Evolutionary conservation across 2,797 vertebrate species (phyloP), one percentile per base, ranked within the genome.

Genomic region (Rachycentron canadum): DNA sequence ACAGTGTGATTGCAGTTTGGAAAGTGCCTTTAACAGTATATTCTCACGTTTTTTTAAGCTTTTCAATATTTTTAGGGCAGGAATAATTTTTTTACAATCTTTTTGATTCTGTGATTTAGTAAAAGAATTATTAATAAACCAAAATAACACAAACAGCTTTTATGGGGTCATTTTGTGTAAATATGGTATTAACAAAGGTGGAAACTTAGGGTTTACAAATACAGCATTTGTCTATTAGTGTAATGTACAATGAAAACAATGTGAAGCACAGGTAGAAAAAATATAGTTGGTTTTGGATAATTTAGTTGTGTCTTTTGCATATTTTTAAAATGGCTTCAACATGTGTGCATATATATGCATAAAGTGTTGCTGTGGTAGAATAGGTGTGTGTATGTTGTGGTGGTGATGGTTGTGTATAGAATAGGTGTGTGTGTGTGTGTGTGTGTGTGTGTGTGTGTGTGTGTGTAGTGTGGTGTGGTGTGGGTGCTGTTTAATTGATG

Each of bases 401-500:
- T 81, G 49, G 50, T 68, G 65, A 80, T 74, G 53, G 81, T 72
- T 82, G 85, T 88, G 79, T 79, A 86, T 87, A 89, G 78, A 80
- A 74, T 75, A 69, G 64, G 60, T 79, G 74, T 85, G 56, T 85
- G 69, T 53, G 63, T 82, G 69, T 84, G 40, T 72, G 87, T 80
- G 58, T 79, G 52, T 71, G 72, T 84, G n/a, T n/a, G n/a, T 85
- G 56, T 85, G 69, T 53, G 63, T 82, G 69, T 84, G 40, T 72
- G 87, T 80, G 58, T 79, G 52, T 71, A n/a, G 72, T 84, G 76
- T 89, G 77, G 86, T 87, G 85, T 62, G 84, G 91, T 90, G 91
- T 58, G 85, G 82, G 91, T 87, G 90, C 90, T 95, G 94, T 95
- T 95, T 95, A 96, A 96, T 96, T 95, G 95, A 95, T 95, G 95